Percentiles rank a stretch among this genome's conserved stretches.
These are phyloP conservation scores for Spongilla lacustris DNA, from an alignment of 37 sponge, comb jelly and placozoan genomes.

Conservation along the genomic window DNA sequence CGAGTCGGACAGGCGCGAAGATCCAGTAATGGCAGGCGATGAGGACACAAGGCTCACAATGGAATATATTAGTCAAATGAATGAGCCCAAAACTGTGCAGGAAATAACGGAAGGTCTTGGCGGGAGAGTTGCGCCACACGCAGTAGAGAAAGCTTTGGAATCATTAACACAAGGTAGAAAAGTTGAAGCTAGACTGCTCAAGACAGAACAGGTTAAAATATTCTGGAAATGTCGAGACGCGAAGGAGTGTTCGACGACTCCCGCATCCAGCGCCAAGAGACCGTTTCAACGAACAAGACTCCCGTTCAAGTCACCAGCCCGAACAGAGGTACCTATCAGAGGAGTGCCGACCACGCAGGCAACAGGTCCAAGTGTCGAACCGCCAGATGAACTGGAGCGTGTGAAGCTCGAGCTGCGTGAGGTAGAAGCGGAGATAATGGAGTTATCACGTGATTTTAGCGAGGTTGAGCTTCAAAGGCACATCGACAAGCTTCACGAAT, in stretches of 20 bases:
- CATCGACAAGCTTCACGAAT: slow-evolving; percentile 86
- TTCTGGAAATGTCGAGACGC: not conserved
- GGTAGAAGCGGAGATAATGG: slow-evolving; percentile 34
- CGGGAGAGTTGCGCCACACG: not conserved
- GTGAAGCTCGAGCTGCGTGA: slow-evolving; percentile 23
- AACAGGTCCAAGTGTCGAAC: too few species aligned
- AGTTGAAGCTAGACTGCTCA: not conserved
- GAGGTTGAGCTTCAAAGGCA: slow-evolving; percentile 78
- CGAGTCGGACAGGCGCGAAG: not conserved
- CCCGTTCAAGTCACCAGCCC: slow-evolving; percentile 42
- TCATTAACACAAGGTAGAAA: not conserved
- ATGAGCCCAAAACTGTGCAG: not conserved
- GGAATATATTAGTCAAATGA: not conserved
- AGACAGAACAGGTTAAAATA: not conserved
- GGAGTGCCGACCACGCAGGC: not conserved
- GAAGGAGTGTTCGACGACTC: not conserved
- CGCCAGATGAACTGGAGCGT: slow-evolving; percentile 3
- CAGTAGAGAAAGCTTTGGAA: not conserved
- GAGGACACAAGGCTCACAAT: not conserved
- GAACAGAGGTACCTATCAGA: not conserved
- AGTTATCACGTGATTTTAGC: slow-evolving; percentile 40
- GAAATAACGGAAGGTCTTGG: not conserved
- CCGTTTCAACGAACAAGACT: slow-evolving; percentile 9
- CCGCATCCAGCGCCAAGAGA: not conserved
- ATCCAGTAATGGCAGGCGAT: not conserved